Evolutionary conservation across 2,888 invertebrate genomes (phyloP), one percentile per base, ranked within the genome.

Genomic region (Allacma fusca): DNA sequence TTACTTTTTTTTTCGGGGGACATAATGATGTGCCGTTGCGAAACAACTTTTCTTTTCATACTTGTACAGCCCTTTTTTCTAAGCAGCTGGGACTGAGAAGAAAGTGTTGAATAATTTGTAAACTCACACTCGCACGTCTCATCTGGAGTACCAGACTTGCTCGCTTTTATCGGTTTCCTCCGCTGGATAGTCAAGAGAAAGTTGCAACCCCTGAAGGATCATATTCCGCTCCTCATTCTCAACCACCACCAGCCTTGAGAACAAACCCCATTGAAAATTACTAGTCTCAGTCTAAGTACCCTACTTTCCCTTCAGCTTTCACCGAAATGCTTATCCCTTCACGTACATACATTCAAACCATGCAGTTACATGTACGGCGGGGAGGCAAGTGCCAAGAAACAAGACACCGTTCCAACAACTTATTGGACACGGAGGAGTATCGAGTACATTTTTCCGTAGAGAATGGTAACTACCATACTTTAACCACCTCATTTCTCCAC

Each of bases 41-140:
- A 57, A 57, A 57, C 57, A 57, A 57, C 7, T 57, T 57, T 57
- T 57, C 16, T 57, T 57, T 50, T n/a, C 9, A n/a, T 24, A 29
- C 72, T 12, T 72, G 23, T 72, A 34, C 13, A 28, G 29, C 21
- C 43, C 13, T n/a, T n/a, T n/a, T n/a, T n/a, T n/a, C n/a, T n/a
- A n/a, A 69, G 69, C 72, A 62, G 59, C 59, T 72, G 72, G 29
- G 72, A 59, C 72, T 29, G 19, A 4, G 21, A 19, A 21, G 24
- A 40, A 34, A 34, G 29, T 72, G n/a, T 21, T 72, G 72, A 72
- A 72, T 72, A 72, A 72, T 72, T 72, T 72, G 72, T 72, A 34
- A 72, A 72, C 21, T 59, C 72, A 28, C 57, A 34, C 34, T 59
- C 9, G 72, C 72, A 71, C 71, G 71, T 71, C 71, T 57, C 62